These are phyloP conservation scores for Myotis vivesi DNA, from an alignment of 2,797 vertebrate species.

Conservation along the genomic window DNA sequence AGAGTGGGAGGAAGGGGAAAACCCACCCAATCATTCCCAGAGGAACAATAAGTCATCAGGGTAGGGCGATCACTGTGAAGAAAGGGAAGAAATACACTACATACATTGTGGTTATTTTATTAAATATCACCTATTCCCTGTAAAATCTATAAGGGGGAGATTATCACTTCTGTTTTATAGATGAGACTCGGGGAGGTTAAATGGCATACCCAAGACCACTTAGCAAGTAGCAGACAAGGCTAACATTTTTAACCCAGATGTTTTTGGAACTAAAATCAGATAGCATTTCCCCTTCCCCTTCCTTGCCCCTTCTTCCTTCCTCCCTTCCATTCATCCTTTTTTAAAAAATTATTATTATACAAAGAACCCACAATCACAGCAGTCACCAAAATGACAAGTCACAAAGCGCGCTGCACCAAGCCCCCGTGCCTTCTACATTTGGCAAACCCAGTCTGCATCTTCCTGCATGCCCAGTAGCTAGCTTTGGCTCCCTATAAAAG, in stretches of 20 bases:
- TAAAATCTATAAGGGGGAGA: slow-evolving; percentile 25
- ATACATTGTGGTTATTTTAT: not conserved
- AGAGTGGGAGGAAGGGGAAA: slow-evolving; percentile 46
- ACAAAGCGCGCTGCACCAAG: not conserved
- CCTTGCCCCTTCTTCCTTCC: too few relatives aligned
- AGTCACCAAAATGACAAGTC: slow-evolving; percentile 20
- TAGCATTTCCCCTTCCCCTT: not conserved
- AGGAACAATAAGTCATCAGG: slow-evolving; percentile 27
- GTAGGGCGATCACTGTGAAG: not conserved
- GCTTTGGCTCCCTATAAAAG: not conserved
- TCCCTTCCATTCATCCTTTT: not conserved
- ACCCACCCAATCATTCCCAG: not conserved
- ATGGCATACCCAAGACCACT: not conserved
- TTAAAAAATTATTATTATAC: not conserved
- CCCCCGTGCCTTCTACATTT: not conserved
- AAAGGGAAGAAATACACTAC: not conserved
- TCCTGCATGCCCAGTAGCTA: not conserved
- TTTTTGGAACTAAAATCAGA: slow-evolving; percentile 45
- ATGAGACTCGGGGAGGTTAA: slow-evolving; percentile 1
- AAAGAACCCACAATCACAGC: not conserved
- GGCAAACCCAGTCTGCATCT: not conserved
- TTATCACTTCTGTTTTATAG: not conserved
- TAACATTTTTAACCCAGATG: not conserved
- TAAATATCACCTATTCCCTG: not conserved
- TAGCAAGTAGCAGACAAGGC: not conserved